phyloP scores from a whole-genome alignment of 2,797 vertebrate genomes.

The Thamnophis elegans region DNA sequence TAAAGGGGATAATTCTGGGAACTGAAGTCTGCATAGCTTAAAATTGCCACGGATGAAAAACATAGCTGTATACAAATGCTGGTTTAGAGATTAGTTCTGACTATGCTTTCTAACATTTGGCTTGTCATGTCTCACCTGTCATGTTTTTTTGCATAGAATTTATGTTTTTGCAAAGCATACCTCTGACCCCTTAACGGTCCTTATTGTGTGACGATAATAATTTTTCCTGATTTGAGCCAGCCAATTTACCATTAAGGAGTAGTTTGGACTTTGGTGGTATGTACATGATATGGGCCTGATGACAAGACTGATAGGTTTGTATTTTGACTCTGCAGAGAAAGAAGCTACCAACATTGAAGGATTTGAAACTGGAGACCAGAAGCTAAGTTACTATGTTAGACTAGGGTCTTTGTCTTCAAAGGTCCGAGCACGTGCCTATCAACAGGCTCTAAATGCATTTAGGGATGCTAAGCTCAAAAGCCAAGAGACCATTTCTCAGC shows the following conservation, averaged over 20 bases:
- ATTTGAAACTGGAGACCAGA: constrained; percentile 71
- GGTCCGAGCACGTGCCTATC: constrained; percentile 82
- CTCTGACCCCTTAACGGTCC: background rate
- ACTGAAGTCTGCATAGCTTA: background rate
- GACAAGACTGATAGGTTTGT: background rate
- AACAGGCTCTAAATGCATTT: constrained; percentile 79
- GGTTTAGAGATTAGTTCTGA: background rate
- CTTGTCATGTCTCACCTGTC: background rate
- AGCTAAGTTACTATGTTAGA: constrained; percentile 83
- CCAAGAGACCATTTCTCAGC: constrained; percentile 82
- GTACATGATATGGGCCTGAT: background rate
- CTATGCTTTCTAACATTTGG: background rate
- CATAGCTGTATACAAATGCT: background rate
- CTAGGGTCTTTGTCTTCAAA: constrained; percentile 90
- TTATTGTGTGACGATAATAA: background rate
- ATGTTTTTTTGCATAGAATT: background rate
- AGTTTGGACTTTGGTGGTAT: background rate
- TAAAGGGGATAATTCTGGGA: background rate
- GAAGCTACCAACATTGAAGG: constrained; percentile 76
- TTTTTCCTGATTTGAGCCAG: background rate
- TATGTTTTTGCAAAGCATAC: background rate
- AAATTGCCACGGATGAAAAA: background rate
- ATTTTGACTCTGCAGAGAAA: constrained; percentile 70
- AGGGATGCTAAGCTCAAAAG: constrained; percentile 79
- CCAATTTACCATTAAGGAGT: background rate